Base-by-base conservation (phyloP, 37 sponge, comb jelly and placozoan genomes). In the Eunapius fragilis region DNA sequence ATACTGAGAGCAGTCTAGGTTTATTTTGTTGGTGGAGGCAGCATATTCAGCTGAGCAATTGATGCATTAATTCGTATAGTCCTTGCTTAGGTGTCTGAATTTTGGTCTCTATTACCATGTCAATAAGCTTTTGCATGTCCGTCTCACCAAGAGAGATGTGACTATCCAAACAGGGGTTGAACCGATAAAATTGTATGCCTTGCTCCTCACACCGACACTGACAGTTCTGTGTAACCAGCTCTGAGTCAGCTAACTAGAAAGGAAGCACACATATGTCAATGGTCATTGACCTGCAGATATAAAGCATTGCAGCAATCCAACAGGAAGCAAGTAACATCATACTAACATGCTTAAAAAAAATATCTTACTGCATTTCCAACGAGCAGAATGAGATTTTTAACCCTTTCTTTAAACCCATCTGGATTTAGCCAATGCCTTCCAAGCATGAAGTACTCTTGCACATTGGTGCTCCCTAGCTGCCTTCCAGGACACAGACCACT, bases 311-410 rank as follows among this genome's bases (percentile, higher is more conserved):
- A 58, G 58, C 14, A 58, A 17, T 10, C 58, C 1, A 17, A 17
- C 58, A 58, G 14, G 0, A 58, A 58, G 58, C 58, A 58, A 58
- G 14, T 19, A 58, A 45, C 4, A 45, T 11, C 9, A 45, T 45
- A 11, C 47, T 9, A 4, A 9, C 9, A 45, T 9, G 9, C 9
- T 45, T 45, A 11, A 45, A 11, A 4, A 4, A 45, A 4, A 45
- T 45, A 9, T 70, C 80, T 89, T 72, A 89, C 89, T 31, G 89
- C 89, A 89, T 75, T 84, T 80, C 58, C 36, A 30, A 89, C 68
- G 25, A 89, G 71, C 23, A 19, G 49, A 74, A 89, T 37, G 32
- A 89, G 84, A 33, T 79, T 79, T 27, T 38, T 75, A 0, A 37
- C 80, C 25, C 73, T 74, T 69, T 36, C 70, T 24, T 27, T 24